Evolutionary conservation across 1,140 invertebrate species (phyloP), one percentile per base, ranked within the genome.

Genomic region (Xylocopa sonorina): DNA sequence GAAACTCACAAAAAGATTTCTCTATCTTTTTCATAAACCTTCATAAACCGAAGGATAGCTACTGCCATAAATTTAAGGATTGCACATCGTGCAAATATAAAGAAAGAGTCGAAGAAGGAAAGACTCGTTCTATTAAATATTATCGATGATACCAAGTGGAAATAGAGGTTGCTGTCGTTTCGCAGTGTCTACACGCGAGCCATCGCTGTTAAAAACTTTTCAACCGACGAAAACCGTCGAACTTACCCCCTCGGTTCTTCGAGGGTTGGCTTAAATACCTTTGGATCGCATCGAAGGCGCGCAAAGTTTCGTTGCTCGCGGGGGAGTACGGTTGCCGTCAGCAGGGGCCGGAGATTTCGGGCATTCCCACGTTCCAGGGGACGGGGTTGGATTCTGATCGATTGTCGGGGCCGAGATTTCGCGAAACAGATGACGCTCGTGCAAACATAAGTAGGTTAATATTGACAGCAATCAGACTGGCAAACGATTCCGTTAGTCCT

Each of bases 401-500:
- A 46, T 72, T 55, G 53, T 69, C 53, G 53, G n/a, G 38, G 27
- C 38, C 24, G 53, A 72, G 55, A 72, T 60, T 60, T 60, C 55
- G 29, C 41, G 38, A 60, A 46, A 60, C 29, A 9, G 38, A 58
- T 43, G 51, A 57, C 53, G 38, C 41, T 24, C 27, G 27, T 10
- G 53, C 21, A 38, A 72, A 60, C 55, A 46, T 18, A 72, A 60
- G 55, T 60, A 34, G 53, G 55, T 72, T 72, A 72, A 48, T 72
- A 72, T 72, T 18, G 55, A 48, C 55, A 72, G 41, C 43, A 60
- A 48, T 72, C 69, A n/a, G 21, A 57, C 3, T 9, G 34, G 1
- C 41, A 46, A 34, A 46, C 38, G 21, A 18, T 58, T 58, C 29
- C 29, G 32, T 58, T 29, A 18, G 32, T 3, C 21, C 18, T 21